phyloP scores from a whole-genome alignment of 1,140 invertebrate genomes.

The Brachystomella parvula region DNA sequence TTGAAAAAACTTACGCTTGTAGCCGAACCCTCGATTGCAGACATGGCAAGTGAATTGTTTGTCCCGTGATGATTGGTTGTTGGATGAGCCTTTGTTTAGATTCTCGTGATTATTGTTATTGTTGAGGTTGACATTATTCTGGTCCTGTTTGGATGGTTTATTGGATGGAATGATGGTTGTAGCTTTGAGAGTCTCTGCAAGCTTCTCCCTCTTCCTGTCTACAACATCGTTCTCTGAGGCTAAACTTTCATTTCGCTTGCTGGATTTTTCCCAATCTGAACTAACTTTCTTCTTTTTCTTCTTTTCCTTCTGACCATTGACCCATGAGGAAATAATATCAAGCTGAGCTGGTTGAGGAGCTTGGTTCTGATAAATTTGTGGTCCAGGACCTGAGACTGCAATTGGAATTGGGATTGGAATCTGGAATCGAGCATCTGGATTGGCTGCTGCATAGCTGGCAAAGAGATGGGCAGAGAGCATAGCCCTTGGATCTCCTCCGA shows the following conservation, averaged over 20 bases:
- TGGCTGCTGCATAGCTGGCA: conserved; percentile 29
- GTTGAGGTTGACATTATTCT: conserved; percentile 19
- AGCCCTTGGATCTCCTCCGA: conserved; percentile 18
- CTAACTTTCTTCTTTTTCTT: conserved; percentile 19
- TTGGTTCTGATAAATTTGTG: conserved; percentile 4
- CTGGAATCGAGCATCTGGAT: conserved; percentile 27
- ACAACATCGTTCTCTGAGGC: neutral
- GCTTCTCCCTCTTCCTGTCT: conserved; percentile 15
- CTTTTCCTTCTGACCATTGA: conserved; percentile 22
- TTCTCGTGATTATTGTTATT: conserved; percentile 25
- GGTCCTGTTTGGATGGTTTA: conserved; percentile 4
- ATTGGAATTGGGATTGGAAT: conserved; percentile 28
- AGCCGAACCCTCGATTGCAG: conserved; percentile 79
- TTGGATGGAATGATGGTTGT: conserved; percentile 9
- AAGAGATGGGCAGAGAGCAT: conserved; percentile 31
- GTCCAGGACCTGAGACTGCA: conserved; percentile 4
- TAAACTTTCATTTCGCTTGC: neutral
- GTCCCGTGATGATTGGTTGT: conserved; percentile 47
- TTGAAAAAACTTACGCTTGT: conserved; percentile 54
- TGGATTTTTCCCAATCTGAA: conserved; percentile 17
- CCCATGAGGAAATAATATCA: conserved; percentile 28
- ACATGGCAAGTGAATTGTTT: conserved; percentile 80
- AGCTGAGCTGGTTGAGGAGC: conserved; percentile 17
- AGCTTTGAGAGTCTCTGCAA: conserved; percentile 3
- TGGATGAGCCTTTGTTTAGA: conserved; percentile 13